A percentile compares a stretch with the other conserved stretches of the same genome.
Evolutionary conservation across 2,797 vertebrate species (phyloP).

Genomic region (Anabas testudineus): DNA sequence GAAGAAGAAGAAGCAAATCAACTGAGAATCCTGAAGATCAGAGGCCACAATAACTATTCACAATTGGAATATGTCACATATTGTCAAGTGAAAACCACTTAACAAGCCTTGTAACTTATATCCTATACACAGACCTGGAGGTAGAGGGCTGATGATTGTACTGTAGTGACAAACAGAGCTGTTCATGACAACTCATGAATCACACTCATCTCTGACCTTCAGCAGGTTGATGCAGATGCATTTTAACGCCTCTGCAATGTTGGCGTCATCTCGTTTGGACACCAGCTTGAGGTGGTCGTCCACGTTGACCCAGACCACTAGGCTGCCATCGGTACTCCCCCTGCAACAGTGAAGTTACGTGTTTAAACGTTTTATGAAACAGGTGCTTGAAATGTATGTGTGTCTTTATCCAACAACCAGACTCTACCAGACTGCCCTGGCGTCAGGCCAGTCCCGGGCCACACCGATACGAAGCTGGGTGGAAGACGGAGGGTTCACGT

Average conservation of each 20-base stretch:
- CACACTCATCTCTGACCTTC: slow-evolving; percentile 40
- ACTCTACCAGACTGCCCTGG: slow-evolving; percentile 57
- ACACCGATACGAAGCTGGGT: slow-evolving; percentile 43
- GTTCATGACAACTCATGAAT: no score
- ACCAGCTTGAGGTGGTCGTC: slow-evolving; percentile 81
- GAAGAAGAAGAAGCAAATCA: not conserved
- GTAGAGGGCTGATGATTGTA: no score
- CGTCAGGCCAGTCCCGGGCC: slow-evolving; percentile 65
- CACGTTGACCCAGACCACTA: slow-evolving; percentile 80
- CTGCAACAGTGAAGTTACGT: slow-evolving; percentile 48
- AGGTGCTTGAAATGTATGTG: no score
- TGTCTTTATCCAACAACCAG: not conserved
- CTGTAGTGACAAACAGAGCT: no score
- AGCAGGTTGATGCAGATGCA: slow-evolving; percentile 54
- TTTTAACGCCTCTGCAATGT: slow-evolving; percentile 75
- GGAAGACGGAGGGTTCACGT: slow-evolving; percentile 32
- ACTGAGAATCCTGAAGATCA: not conserved
- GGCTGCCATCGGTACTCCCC: slow-evolving; percentile 70
- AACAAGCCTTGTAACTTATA: no score
- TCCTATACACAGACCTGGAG: no score
- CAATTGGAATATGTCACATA: no score
- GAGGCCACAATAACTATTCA: no score
- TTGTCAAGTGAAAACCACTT: no score
- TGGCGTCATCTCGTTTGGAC: slow-evolving; percentile 63
- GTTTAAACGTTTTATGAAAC: no score